Conservation (phyloP, 2,888 invertebrate genomes). For the Sinodicranocentrus sp. region DNA sequence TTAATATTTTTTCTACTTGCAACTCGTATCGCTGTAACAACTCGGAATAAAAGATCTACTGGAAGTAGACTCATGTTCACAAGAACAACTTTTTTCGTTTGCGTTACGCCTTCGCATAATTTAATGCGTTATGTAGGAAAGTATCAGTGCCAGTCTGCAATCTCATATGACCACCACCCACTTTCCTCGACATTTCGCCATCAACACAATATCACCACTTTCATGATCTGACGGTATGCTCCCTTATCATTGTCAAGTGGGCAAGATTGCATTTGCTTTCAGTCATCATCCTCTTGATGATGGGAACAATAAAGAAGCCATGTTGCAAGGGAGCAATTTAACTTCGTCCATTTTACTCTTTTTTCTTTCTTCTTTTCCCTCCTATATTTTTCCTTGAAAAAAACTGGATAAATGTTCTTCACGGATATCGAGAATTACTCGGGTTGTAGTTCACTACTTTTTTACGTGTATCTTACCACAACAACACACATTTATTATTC, state of each 20-base stretch:
- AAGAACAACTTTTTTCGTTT: too few species aligned
- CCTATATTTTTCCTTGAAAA: neutral
- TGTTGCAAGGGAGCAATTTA: too few species aligned
- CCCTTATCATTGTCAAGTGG: slow-evolving; percentile 39
- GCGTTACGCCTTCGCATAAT: too few species aligned
- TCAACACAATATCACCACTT: slow-evolving; percentile 42
- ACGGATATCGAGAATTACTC: slow-evolving; percentile 39
- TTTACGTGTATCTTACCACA: neutral
- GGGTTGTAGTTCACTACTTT: neutral
- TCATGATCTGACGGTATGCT: slow-evolving; percentile 40
- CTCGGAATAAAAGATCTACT: too few species aligned
- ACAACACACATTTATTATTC: slow-evolving; percentile 35
- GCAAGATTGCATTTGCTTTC: slow-evolving; percentile 22
- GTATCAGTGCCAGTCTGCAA: too few species aligned
- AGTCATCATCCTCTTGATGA: slow-evolving; percentile 25
- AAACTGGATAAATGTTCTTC: slow-evolving; percentile 24
- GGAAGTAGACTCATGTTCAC: too few species aligned
- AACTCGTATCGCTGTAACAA: too few species aligned
- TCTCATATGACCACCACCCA: too few species aligned
- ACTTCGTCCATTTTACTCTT: too few species aligned
- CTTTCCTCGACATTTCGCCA: too few species aligned
- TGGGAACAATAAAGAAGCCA: neutral
- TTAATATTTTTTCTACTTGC: too few species aligned
- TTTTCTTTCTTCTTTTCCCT: neutral
- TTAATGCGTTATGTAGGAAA: too few species aligned